Evolutionary conservation across 2,888 invertebrate species (phyloP).

Genomic region (Marasmarcha lunaedactyla): DNA sequence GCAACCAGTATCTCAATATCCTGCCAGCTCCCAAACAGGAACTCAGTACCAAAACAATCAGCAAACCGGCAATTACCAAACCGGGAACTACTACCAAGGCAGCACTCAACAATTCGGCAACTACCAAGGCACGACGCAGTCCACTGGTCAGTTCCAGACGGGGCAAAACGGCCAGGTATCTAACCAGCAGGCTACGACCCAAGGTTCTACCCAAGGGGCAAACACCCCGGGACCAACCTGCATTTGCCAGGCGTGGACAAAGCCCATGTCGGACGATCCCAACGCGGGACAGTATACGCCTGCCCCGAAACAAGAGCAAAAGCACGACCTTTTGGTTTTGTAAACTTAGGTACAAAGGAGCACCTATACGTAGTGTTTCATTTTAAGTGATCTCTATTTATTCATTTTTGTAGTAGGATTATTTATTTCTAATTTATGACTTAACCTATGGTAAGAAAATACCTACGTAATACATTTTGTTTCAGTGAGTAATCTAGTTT

Average conservation of each 20-base stretch:
- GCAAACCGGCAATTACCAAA: not conserved
- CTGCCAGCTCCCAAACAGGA: not conserved
- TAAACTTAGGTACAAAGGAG: conserved; percentile 10
- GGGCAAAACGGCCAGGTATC: not conserved
- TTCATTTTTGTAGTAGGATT: too few species aligned
- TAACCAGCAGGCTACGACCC: conserved; percentile 2
- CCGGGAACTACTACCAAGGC: not conserved
- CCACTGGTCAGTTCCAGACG: conserved; percentile 4
- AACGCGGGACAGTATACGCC: conserved; percentile 14
- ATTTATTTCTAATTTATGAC: too few species aligned
- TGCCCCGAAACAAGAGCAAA: conserved; percentile 22
- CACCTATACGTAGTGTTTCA: not conserved
- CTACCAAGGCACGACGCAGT: not conserved
- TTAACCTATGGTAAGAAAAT: too few species aligned
- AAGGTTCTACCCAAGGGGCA: conserved; percentile 6
- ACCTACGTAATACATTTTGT: too few species aligned
- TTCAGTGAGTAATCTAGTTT: too few species aligned
- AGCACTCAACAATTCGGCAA: not conserved
- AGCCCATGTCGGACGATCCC: conserved; percentile 25
- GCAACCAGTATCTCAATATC: not conserved
- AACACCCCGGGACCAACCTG: conserved; percentile 39
- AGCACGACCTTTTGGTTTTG: conserved; percentile 12
- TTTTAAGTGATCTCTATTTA: too few species aligned
- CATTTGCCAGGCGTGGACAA: conserved; percentile 56
- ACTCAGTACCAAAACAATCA: not conserved